Conservation (phyloP, 2,113 vertebrate genomes). For the Apeltes quadracus region DNA sequence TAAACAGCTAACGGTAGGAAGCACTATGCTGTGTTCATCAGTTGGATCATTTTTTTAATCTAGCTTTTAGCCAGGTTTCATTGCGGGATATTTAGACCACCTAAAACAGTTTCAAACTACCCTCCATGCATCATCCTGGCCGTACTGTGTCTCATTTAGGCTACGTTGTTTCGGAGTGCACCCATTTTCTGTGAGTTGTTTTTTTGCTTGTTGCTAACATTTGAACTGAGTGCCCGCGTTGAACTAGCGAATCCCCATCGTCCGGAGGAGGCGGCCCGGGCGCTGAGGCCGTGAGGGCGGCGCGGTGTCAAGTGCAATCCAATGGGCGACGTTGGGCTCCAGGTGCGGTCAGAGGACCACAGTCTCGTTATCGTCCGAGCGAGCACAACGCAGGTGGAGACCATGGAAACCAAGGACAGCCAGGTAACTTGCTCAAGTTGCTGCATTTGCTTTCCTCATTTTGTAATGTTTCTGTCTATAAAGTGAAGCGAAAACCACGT, state of each 20-base stretch:
- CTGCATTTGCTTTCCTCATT: not conserved
- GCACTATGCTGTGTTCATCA: not conserved
- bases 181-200: not conserved
- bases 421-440: constrained; percentile 21
- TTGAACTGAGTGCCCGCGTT: not conserved
- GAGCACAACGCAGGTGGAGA: not conserved
- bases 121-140: not conserved
- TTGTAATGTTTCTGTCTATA: not conserved
- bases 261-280: not conserved
- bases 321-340: not conserved
- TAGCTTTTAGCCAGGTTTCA: not conserved
- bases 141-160: not conserved
- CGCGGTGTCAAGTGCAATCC: not conserved
- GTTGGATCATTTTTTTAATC: not conserved
- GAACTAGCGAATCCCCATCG: not conserved
- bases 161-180: not conserved
- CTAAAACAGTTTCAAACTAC: not conserved
- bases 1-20: not conserved
- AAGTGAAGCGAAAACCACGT: too few species aligned
- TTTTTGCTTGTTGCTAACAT: not conserved
- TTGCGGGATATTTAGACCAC: not conserved
- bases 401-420: constrained; percentile 22
- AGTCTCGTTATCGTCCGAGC: not conserved
- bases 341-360: not conserved
- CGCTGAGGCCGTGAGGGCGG: not conserved